phyloP scores from a whole-genome alignment of 2,888 invertebrate genomes.

The Lymantria dispar region DNA sequence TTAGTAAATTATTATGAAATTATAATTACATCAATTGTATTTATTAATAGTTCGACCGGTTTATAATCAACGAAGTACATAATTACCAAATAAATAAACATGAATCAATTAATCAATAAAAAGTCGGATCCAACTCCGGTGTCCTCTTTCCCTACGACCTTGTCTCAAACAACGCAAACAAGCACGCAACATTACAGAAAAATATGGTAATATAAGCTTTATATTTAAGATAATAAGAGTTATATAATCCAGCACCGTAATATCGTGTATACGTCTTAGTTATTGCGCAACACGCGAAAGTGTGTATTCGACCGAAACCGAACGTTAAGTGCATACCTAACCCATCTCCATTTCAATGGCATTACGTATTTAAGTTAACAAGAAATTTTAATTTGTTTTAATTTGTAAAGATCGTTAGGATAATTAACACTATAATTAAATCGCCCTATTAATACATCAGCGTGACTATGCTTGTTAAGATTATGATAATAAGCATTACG shows the following conservation, averaged over 20 bases:
- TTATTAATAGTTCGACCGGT: background rate
- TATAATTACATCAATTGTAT: background rate
- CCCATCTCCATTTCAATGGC: conserved; percentile 51
- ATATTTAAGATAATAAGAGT: conserved; percentile 23
- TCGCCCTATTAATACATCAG: background rate
- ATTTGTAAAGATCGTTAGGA: conserved; percentile 7
- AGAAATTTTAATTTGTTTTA: conserved; percentile 4
- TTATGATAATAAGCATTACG: background rate
- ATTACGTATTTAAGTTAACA: conserved; percentile 22
- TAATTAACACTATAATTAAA: conserved; percentile 2
- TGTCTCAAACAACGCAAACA: conserved; percentile 30
- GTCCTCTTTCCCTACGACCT: conserved; percentile 51
- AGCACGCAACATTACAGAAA: background rate
- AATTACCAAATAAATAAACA: conserved; percentile 9
- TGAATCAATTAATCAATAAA: conserved; percentile 34
- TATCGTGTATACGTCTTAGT: conserved; percentile 15
- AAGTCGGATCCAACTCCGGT: conserved; percentile 27
- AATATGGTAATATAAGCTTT: conserved; percentile 24
- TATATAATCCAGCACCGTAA: conserved; percentile 18
- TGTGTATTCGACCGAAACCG: conserved; percentile 53
- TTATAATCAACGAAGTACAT: background rate
- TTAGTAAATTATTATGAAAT: no score
- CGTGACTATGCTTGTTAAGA: background rate
- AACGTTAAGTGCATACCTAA: conserved; percentile 28
- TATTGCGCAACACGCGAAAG: conserved; percentile 62